A percentile compares a stretch with the other conserved stretches of the same genome.
These are phyloP conservation scores for Drosophila robusta DNA, from an alignment of 2,888 invertebrate species.

Conservation along the genomic window DNA sequence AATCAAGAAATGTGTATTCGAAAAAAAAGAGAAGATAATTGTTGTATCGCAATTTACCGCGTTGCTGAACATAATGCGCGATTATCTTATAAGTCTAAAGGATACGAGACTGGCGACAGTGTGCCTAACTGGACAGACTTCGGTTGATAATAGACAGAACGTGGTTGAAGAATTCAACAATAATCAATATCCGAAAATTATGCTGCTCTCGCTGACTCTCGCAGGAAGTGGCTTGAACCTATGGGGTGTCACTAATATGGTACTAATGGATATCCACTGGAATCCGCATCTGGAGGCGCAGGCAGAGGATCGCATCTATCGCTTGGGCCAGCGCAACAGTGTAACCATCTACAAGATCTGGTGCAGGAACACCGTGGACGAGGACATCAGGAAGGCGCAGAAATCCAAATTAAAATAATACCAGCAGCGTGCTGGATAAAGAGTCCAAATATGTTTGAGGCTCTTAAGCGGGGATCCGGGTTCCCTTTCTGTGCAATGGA, in stretches of 20 bases:
- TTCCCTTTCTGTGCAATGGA: too few relatives aligned
- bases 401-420: too few relatives aligned
- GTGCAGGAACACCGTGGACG: not conserved
- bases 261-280: conserved; percentile 2
- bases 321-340: not conserved
- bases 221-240: not conserved
- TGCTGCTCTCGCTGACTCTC: not conserved
- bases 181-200: not conserved
- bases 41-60: not conserved
- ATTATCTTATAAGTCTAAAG: not conserved
- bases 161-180: not conserved
- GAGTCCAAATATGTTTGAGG: not conserved
- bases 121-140: not conserved
- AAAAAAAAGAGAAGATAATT: not conserved
- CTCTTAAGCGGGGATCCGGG: too few relatives aligned
- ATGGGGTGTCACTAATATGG: not conserved
- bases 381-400: too few relatives aligned
- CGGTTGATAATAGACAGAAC: too few relatives aligned
- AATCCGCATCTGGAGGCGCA: not conserved
- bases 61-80: not conserved
- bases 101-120: too few relatives aligned
- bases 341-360: not conserved
- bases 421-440: not conserved
- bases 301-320: not conserved
- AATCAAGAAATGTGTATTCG: not conserved